Evolutionary conservation across 2,113 vertebrate species (phyloP), one percentile per base, ranked within the genome.

Genomic region (Circaetus gallicus): DNA sequence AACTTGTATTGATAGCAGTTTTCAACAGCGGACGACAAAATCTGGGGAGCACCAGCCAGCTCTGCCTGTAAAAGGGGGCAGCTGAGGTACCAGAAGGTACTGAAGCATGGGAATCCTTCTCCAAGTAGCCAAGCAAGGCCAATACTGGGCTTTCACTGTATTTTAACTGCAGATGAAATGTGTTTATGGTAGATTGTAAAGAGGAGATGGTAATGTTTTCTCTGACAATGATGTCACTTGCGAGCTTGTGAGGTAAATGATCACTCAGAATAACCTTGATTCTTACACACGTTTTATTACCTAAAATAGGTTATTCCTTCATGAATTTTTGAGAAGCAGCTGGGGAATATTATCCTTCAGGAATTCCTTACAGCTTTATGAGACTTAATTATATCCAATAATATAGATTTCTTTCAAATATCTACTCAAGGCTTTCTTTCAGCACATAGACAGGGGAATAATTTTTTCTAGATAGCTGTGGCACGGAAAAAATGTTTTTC

Each of bases 361-460:
- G 74, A 89, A 78, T 67, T 95, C 87, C 73, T 94, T 82, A 95
- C 74, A 93, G 85, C 70, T 87, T 94, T 96, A 94, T 94, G 97
- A 97, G 93, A 78, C 96, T 94, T 91, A 95, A 94, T 97, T 91
- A 67, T 96, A 91, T 73, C 76, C 38, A 76, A 34, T 43, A 78
- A 61, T 38, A 86, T 2, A 52, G n/a, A 58, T 81, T 88, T 88
- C 38, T 86, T 96, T 76, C 61, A 76, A 76, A 92, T 90, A 56
- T 31, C 31, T 89, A n/a, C 16, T 90, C 45, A 74, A 61, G 38
- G n/a, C 42, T 89, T 93, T 36, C 13, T 89, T 86, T 89, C 28
- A 52, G 38, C 65, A 8, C 84, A 42, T 56, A 47, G 53, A 21
- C 19, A 79, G 24, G 9, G n/a, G 7, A 73, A 24, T 80, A 47